These are phyloP conservation scores for Mustela nigripes DNA, from an alignment of 2,113 vertebrate species.

Conservation along the genomic window DNA sequence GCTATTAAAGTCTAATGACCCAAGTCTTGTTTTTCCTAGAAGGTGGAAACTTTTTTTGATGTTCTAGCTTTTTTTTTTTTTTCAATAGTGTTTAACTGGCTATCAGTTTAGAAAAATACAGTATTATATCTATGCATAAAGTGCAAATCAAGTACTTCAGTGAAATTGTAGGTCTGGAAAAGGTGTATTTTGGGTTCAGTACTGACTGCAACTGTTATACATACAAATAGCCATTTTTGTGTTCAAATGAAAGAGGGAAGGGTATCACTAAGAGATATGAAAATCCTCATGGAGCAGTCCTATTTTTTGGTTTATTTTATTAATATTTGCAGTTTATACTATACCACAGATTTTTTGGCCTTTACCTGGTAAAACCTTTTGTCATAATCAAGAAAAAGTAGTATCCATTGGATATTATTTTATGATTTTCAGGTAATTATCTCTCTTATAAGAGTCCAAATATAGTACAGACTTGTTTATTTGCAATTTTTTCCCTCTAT, in stretches of 20 bases:
- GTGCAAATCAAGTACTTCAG: neutral
- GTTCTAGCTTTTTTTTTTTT: slow-evolving; percentile 66
- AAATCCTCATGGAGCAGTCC: neutral
- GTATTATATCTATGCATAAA: neutral
- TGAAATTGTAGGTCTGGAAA: neutral
- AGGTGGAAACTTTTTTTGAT: slow-evolving; percentile 70
- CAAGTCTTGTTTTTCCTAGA: slow-evolving; percentile 74
- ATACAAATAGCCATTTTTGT: neutral
- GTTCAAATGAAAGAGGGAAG: neutral
- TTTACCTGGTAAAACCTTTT: neutral
- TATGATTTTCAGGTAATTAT: neutral
- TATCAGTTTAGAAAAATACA: slow-evolving; percentile 36
- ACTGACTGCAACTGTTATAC: neutral
- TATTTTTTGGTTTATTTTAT: neutral
- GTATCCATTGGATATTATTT: neutral
- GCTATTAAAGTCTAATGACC: slow-evolving; percentile 77
- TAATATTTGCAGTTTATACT: neutral
- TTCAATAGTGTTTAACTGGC: slow-evolving; percentile 15
- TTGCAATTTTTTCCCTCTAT: neutral
- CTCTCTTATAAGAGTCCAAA: neutral
- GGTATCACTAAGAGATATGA: neutral
- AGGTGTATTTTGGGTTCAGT: slow-evolving; percentile 12
- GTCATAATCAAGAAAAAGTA: neutral
- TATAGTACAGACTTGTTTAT: neutral
- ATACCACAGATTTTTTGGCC: neutral